A percentile compares a stretch with the other conserved stretches of the same genome.
phyloP scores from a whole-genome alignment of 2,113 vertebrate species.

The Microcebus lehilahytsara region DNA sequence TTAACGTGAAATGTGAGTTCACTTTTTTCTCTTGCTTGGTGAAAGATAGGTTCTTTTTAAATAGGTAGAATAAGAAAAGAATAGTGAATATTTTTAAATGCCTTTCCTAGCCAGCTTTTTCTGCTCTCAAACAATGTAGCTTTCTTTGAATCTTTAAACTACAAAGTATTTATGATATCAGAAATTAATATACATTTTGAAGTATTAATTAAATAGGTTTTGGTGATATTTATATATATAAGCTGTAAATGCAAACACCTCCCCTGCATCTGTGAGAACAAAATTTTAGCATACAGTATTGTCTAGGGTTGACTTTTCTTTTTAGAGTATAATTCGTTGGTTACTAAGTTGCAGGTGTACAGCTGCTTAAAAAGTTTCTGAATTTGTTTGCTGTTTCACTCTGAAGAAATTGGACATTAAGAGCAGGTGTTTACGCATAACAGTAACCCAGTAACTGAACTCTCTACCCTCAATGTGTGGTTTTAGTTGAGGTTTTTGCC shows the following conservation, averaged over 20 bases:
- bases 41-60: conserved; percentile 15
- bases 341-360: conserved; percentile 34
- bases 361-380: conserved; percentile 34
- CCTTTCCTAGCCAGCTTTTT: conserved; percentile 1
- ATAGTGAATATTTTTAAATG: not conserved
- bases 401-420: not conserved
- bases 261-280: not conserved
- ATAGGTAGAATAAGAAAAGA: not conserved
- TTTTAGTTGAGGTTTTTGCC: conserved; percentile 70
- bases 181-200: conserved; percentile 1
- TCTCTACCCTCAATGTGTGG: conserved; percentile 59
- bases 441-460: conserved; percentile 56
- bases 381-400: not conserved
- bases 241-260: not conserved
- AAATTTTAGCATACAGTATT: not conserved
- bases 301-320: not conserved
- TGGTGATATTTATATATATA: not conserved
- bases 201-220: conserved; percentile 38
- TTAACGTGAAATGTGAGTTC: not conserved
- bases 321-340: conserved; percentile 5
- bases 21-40: conserved; percentile 9
- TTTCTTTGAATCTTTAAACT: conserved; percentile 46
- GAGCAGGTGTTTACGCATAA: conserved; percentile 69
- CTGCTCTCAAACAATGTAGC: not conserved
- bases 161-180: conserved; percentile 14